Evolutionary conservation across 2,888 invertebrate genomes (phyloP).

Genomic region (Cryptus armator): DNA sequence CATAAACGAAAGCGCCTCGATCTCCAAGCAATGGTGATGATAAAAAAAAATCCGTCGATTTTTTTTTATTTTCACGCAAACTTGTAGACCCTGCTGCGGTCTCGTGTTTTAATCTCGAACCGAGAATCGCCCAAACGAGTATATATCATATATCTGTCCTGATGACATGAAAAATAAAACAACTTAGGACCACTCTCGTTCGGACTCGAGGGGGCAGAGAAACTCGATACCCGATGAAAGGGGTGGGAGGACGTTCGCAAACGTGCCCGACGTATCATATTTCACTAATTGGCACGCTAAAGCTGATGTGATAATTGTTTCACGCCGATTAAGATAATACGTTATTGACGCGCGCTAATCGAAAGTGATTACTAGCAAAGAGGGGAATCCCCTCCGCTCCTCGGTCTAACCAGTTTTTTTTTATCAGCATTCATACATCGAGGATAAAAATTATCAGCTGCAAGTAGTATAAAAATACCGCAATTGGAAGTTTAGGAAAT

Average conservation of each 20-base stretch:
- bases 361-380: constrained; percentile 38
- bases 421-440: neutral
- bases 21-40: neutral
- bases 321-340: constrained; percentile 59
- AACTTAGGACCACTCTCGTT: constrained; percentile 29
- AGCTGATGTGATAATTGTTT: constrained; percentile 60
- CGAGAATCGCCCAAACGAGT: constrained; percentile 12
- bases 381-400: neutral
- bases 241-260: constrained; percentile 14
- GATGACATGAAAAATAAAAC: constrained; percentile 42
- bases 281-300: constrained; percentile 61
- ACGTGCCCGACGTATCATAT: constrained; percentile 56
- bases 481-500: neutral
- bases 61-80: constrained; percentile 13
- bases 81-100: neutral
- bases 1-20: neutral
- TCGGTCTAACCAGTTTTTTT: constrained; percentile 15
- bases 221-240: constrained; percentile 45
- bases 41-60: neutral
- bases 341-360: constrained; percentile 53
- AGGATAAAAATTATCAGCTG: neutral
- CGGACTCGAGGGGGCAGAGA: constrained; percentile 31
- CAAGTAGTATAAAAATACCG: neutral
- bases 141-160: constrained; percentile 41
- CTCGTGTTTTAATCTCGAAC: constrained; percentile 7